Evolutionary conservation across 2,113 vertebrate species (phyloP), one percentile per base, ranked within the genome.

Genomic region (Pseudopipra pipra): DNA sequence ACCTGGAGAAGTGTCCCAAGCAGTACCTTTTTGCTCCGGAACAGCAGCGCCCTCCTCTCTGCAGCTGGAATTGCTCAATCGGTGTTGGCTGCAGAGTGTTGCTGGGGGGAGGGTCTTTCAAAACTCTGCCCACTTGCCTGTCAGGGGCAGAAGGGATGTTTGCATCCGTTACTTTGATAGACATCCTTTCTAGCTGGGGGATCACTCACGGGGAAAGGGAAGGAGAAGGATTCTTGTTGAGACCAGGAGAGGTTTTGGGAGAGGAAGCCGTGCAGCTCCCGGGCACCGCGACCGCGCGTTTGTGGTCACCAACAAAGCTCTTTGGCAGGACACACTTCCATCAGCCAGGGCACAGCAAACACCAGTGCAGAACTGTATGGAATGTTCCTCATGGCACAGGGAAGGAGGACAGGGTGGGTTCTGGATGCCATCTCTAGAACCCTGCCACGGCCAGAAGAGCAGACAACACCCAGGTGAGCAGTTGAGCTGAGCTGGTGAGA

Each of bases 71-170:
- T 62, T 97, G 97, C 77, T 97, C 97, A 83, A 97, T 80, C 30
- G 97, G 93, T 49, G 96, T 90, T 77, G 96, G 92, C 76, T 97
- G 97, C 90, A 97, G 94, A 66, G 70, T 83, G 94, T 90, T 97
- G 96, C 85, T 94, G 77, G 97, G 63, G 41, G 97, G 70, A 83
- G 97, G 93, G 52, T 97, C 97, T 93, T 97, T 97, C 92, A 97
- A 87, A 96, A 97, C 97, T 96, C 97, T 96, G 86, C 97, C 97
- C 74, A 97, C 97, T 97, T 97, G 97, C 96, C 97, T 97, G 93
- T 93, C 54, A 95, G 77, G 77, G 77, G 65, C 43, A 92, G 59
- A 97, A 91, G 55, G 67, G 79, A 76, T 49, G 47, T 79, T 95
- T 90, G 79, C 52, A 80, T 67, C 25, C 37, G 85, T 90, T 88